Base-by-base conservation (phyloP, 2,888 invertebrate species). In the Andrena fulva region DNA sequence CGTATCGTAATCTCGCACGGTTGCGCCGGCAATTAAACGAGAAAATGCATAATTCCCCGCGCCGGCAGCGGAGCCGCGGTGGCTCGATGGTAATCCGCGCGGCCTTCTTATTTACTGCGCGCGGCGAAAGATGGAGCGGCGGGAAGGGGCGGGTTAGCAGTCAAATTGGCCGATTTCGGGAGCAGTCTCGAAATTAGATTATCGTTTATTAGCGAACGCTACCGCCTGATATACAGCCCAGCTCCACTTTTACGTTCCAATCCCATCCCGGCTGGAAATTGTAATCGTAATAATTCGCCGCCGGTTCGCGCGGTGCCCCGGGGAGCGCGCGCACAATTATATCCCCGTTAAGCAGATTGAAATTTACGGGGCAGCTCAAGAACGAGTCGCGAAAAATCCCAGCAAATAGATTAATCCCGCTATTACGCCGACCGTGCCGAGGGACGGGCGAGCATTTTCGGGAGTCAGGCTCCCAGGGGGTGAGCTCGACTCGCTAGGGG, bases 181-280 rank as follows among this genome's bases (percentile, higher is more conserved):
- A 62, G 56, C 54, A 70, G 71, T 42, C 67, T 31, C 66, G 80
- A 72, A 82, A 87, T 86, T 82, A 76, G 80, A 87, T 86, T 81
- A 86, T 42, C 82, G 62, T 80, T 82, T 56, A 56, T 87, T 75
- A 78, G 67, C 76, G 77, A 77, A 72, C 71, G 60, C 68, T 31
- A 29, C 59, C 63, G 66, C 20, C 66, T 85, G 82, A 87, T 76
- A 50, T 68, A 82, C 64, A 67, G 62, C 27, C 27, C 12, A 31
- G 63, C 75, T 79, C 75, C 70, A 75, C 86, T 87, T 88, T 86
- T 77, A 77, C 82, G 59, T 73, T 76, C 60, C 79, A 85, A 85
- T 82, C 71, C 67, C 77, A 73, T 80, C 48, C 62, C 31, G 16
- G 42, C 52, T 73, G 78, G 82, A 85, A 74, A 85, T 78, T 56